Conservation (phyloP, 1,140 invertebrate genomes). For the Hycleus phaleratus region DNA sequence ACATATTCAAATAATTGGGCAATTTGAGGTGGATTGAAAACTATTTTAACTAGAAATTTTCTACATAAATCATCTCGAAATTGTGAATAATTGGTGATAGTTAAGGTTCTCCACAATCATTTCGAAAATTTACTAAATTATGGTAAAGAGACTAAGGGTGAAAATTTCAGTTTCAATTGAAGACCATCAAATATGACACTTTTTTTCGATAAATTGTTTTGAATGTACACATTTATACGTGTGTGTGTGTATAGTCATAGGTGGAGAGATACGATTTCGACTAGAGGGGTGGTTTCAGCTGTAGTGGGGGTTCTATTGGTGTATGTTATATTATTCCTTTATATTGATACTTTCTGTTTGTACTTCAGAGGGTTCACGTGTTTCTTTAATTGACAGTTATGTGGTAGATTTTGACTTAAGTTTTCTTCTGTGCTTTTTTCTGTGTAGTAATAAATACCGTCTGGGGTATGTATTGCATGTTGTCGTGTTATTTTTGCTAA, state of each 20-base stretch:
- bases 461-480: constrained; percentile 10
- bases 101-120: too few species aligned
- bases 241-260: too few species aligned
- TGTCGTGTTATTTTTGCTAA: background rate
- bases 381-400: constrained; percentile 14
- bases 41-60: too few species aligned
- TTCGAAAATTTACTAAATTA: too few species aligned
- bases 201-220: constrained; percentile 18
- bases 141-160: too few species aligned
- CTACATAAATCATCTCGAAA: too few species aligned
- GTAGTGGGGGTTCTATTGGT: constrained; percentile 20
- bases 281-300: constrained; percentile 5
- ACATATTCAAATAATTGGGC: too few species aligned
- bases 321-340: constrained; percentile 3
- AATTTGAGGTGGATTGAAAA: too few species aligned
- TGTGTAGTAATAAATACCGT: constrained; percentile 2
- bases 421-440: background rate
- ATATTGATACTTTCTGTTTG: constrained; percentile 14
- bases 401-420: constrained; percentile 4
- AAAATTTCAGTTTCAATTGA: too few species aligned
- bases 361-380: constrained; percentile 15
- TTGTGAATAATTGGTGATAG: too few species aligned
- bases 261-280: background rate
- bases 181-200: too few species aligned
- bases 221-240: background rate